Conservation (phyloP, 2,888 invertebrate genomes). For the Cantharis rustica region DNA sequence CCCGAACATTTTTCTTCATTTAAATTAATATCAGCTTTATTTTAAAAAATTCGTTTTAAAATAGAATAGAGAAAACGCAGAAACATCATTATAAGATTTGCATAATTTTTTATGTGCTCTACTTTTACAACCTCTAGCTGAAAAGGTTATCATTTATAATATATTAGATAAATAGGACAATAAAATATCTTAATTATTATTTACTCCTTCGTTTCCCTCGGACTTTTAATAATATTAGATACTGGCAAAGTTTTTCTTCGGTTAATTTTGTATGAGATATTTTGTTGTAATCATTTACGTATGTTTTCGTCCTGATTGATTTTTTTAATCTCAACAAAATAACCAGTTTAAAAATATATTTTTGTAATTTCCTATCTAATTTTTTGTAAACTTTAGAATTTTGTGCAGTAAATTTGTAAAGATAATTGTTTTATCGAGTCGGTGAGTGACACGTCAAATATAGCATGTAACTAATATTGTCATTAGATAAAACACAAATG, state of each 20-base stretch:
- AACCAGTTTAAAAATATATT: not conserved
- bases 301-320: not conserved
- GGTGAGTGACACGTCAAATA: not conserved
- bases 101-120: not conserved
- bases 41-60: not conserved
- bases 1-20: not conserved
- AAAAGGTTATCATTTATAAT: not conserved
- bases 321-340: not conserved
- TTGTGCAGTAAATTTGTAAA: not conserved
- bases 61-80: not conserved
- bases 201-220: not conserved
- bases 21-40: not conserved
- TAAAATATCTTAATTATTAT: not conserved
- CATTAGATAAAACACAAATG: not conserved
- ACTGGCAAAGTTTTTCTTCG: not conserved
- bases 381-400: not conserved
- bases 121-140: not conserved
- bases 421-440: not conserved
- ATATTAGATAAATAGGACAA: not conserved
- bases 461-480: not conserved
- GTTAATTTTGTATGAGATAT: not conserved
- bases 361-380: not conserved
- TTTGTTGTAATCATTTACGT: not conserved
- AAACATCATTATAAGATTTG: not conserved
- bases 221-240: not conserved